phyloP scores from a whole-genome alignment of 2,113 vertebrate genomes.

The Urocolius indicus region DNA sequence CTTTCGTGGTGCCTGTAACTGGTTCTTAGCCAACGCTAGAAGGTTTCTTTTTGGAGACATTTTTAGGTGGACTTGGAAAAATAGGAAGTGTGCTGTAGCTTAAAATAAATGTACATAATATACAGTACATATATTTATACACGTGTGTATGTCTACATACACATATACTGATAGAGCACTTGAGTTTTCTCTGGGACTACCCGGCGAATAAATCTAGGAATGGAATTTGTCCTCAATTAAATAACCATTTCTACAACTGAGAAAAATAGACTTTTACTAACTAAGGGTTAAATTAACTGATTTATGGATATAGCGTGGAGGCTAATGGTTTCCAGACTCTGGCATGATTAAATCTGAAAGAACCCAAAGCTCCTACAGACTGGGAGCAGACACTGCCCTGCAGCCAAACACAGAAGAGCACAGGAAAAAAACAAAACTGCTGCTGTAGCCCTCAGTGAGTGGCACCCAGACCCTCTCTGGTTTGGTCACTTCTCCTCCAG shows the following conservation, averaged over 20 bases:
- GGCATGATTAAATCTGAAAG: background rate
- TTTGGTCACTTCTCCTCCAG: background rate
- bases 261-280: conserved; percentile 81
- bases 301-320: conserved; percentile 28
- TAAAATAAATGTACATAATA: conserved; percentile 84
- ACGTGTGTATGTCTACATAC: conserved; percentile 66
- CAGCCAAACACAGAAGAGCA: conserved; percentile 24
- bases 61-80: conserved; percentile 77
- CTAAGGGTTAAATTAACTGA: conserved; percentile 71
- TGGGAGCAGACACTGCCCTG: fast-evolving
- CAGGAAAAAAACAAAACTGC: background rate
- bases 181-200: conserved; percentile 70
- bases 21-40: conserved; percentile 11
- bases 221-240: conserved; percentile 67
- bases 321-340: background rate
- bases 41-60: conserved; percentile 59
- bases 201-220: conserved; percentile 75
- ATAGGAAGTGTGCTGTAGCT: conserved; percentile 78
- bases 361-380: background rate
- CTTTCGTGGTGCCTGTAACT: background rate
- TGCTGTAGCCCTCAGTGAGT: background rate
- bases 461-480: background rate
- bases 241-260: conserved; percentile 78
- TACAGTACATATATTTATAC: conserved; percentile 80
- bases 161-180: conserved; percentile 64